These are phyloP conservation scores for Leptodactylus fuscus DNA, from an alignment of 2,113 vertebrate genomes.

Conservation along the genomic window DNA sequence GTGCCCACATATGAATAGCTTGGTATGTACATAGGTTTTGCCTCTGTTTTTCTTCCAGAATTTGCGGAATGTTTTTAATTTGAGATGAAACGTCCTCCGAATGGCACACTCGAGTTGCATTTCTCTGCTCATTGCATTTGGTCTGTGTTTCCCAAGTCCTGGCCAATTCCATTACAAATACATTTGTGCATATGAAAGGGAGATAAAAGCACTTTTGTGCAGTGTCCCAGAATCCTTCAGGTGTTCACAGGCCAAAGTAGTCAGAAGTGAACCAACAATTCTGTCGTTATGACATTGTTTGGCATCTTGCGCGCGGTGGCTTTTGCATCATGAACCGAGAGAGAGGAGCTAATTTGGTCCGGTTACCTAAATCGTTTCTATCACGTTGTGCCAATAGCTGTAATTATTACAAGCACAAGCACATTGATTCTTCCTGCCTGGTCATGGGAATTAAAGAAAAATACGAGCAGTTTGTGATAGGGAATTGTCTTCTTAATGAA, in stretches of 20 bases:
- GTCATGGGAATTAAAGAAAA: constrained; percentile 13
- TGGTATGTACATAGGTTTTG: background rate
- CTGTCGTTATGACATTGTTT: constrained; percentile 27
- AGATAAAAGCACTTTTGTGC: constrained; percentile 39
- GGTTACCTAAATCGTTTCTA: constrained; percentile 2
- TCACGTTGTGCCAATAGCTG: constrained; percentile 29
- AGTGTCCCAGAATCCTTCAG: constrained; percentile 36
- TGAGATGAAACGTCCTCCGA: background rate
- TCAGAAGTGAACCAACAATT: constrained; percentile 25
- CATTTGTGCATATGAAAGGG: constrained; percentile 24
- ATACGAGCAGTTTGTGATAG: background rate
- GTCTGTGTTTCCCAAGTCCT: background rate
- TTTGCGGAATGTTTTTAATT: constrained; percentile 12
- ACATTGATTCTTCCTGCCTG: constrained; percentile 33
- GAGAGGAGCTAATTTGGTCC: constrained; percentile 26
- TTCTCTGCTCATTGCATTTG: constrained; percentile 37
- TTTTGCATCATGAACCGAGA: background rate
- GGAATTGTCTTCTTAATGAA: constrained; percentile 19
- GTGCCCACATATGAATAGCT: background rate
- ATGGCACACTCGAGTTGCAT: constrained; percentile 11
- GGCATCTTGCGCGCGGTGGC: background rate
- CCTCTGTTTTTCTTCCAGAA: background rate
- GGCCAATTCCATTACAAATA: constrained; percentile 49
- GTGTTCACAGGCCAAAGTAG: constrained; percentile 32
- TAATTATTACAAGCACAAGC: constrained; percentile 45